Evolutionary conservation across 2,113 vertebrate genomes (phyloP), one percentile per base, ranked within the genome.

Genomic region (Heterocephalus glaber): DNA sequence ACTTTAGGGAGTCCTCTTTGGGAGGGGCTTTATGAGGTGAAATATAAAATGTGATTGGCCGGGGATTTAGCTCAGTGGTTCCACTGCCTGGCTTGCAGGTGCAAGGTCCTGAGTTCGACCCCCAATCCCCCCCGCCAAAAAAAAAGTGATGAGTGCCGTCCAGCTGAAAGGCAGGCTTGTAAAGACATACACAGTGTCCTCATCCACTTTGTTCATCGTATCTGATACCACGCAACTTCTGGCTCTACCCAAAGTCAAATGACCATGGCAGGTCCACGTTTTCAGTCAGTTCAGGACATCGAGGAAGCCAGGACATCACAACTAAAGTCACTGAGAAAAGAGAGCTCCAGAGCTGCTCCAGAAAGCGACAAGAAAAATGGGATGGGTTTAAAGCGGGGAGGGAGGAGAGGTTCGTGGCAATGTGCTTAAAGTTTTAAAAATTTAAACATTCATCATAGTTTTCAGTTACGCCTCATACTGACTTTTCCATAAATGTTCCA

Each of bases 191-290:
- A 6, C 6, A 24, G 72, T 16, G 26, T 47, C 11, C 72, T 47
- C 26, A 12, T 2, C 72, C 41, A 30, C 41, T 26, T 30, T 3
- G 2, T 30, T 16, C 72, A 16, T 12, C 6, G 0, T 4, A 1
- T 76, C 72, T 49, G 13, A 49, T 7, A 1, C 76, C 47, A 5
- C 1, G 17, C 1, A 1, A 35, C 49, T 79, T 49, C 49, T 2
- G 49, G 76, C 17, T 49, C 76, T 79, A 1, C 49, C 30, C 16
- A 17, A 35, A 54, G 49, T 54, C 76, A 20, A 5, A 19, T 22
- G 33, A 52, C 30, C 33, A 54, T 2, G 19, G 30, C 20, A 79
- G 47, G 28, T 33, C 47, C 17, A 33, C 1, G 8, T 52, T 52
- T 52, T 52, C 16, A 10, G 33, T 35, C 49, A 35, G 5, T 12